Conservation (phyloP, 2,113 vertebrate species). For the Gracilinanus agilis region DNA sequence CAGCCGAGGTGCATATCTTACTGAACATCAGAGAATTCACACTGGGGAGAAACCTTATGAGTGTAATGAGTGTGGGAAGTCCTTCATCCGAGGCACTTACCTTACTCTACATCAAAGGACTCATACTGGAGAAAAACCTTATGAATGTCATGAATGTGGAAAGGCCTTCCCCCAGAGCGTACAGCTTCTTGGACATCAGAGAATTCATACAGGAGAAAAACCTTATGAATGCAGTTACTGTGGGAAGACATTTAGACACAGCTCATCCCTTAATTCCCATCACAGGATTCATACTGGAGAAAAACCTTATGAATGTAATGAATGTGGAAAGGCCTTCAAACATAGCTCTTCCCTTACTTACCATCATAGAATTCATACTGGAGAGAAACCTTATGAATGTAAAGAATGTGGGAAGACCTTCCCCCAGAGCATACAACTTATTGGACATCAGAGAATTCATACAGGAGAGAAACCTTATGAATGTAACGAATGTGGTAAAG, state of each 20-base stretch:
- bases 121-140: constrained; percentile 83
- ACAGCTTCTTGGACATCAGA: constrained; percentile 79
- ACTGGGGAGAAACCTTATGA: constrained; percentile 82
- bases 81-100: constrained; percentile 78
- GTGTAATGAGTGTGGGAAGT: constrained; percentile 80
- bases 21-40: constrained; percentile 80
- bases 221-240: constrained; percentile 80
- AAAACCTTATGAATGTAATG: constrained; percentile 68
- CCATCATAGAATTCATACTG: constrained; percentile 78
- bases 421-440: constrained; percentile 79
- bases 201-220: constrained; percentile 82
- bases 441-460: constrained; percentile 80
- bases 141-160: constrained; percentile 79
- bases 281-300: constrained; percentile 75
- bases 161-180: constrained; percentile 81
- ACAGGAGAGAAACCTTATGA: constrained; percentile 79
- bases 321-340: constrained; percentile 78
- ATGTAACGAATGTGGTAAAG: constrained; percentile 79
- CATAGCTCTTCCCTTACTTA: constrained; percentile 72
- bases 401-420: constrained; percentile 74
- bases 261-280: constrained; percentile 73
- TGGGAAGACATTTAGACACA: constrained; percentile 79
- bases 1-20: constrained; percentile 80
- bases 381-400: constrained; percentile 80
- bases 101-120: constrained; percentile 82